Evolutionary conservation across 2,888 invertebrate species (phyloP).

Genomic region (Tubulanus polymorphus): DNA sequence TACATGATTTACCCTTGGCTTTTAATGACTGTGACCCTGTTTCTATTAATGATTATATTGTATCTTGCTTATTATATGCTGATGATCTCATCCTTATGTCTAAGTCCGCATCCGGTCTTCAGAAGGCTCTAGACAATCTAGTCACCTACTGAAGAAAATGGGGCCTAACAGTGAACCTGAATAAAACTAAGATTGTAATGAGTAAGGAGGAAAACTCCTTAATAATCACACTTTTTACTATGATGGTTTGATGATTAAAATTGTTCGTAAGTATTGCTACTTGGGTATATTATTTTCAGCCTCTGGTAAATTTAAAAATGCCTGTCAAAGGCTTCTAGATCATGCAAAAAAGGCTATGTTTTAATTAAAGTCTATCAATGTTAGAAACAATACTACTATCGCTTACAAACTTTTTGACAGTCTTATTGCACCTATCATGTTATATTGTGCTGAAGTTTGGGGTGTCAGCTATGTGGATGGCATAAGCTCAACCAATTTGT

Average conservation of each 20-base stretch:
- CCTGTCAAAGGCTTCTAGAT: not conserved
- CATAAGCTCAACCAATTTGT: too few species aligned
- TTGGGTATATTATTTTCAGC: not conserved
- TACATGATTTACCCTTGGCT: not conserved
- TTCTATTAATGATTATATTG: not conserved
- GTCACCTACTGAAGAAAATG: not conserved
- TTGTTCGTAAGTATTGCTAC: not conserved
- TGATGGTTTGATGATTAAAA: not conserved
- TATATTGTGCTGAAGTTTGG: too few species aligned
- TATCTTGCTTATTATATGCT: not conserved
- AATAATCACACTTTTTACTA: not conserved
- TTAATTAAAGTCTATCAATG: conserved; percentile 54
- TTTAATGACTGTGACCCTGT: not conserved
- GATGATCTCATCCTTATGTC: not conserved
- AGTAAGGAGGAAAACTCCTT: not conserved
- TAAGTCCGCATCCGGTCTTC: not conserved
- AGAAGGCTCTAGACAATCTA: not conserved
- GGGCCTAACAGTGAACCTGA: not conserved
- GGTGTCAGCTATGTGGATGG: too few species aligned
- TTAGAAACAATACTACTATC: too few species aligned
- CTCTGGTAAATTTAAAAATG: not conserved
- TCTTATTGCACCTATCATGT: too few species aligned
- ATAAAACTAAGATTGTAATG: not conserved
- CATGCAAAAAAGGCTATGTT: not conserved
- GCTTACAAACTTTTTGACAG: too few species aligned